phyloP scores from a whole-genome alignment of 2,888 invertebrate genomes.

The Graphium colonna region DNA sequence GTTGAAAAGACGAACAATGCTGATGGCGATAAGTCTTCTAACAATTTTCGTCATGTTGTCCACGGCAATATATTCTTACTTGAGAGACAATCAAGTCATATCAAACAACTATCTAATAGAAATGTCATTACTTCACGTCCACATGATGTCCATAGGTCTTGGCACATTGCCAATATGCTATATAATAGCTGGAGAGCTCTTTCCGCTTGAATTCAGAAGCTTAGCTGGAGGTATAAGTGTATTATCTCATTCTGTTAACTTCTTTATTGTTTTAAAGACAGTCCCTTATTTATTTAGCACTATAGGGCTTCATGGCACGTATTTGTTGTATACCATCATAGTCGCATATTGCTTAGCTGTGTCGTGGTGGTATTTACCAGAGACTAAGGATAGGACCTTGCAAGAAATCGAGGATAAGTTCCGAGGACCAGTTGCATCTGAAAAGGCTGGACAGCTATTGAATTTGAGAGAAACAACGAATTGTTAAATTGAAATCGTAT shows the following conservation, averaged over 20 bases:
- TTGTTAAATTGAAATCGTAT: too few species aligned
- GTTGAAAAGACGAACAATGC: slow-evolving; percentile 21
- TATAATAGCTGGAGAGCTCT: slow-evolving; percentile 35
- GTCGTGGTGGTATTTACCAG: slow-evolving; percentile 68
- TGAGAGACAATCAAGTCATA: slow-evolving; percentile 13
- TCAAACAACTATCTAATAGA: slow-evolving; percentile 25
- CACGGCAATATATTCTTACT: slow-evolving; percentile 25
- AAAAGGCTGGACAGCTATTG: neutral
- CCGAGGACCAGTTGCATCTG: slow-evolving; percentile 35
- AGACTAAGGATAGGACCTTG: slow-evolving; percentile 82
- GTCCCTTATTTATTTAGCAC: slow-evolving; percentile 31
- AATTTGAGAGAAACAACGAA: neutral
- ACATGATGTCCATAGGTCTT: slow-evolving; percentile 33
- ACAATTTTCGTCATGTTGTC: slow-evolving; percentile 15
- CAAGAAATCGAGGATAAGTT: slow-evolving; percentile 82
- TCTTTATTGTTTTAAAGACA: slow-evolving; percentile 37
- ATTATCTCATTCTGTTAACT: slow-evolving; percentile 36
- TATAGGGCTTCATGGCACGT: slow-evolving; percentile 34
- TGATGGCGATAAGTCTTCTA: slow-evolving; percentile 15
- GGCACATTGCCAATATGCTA: slow-evolving; percentile 32
- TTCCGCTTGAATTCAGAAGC: slow-evolving; percentile 34
- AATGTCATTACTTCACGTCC: slow-evolving; percentile 29
- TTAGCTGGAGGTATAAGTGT: slow-evolving; percentile 42
- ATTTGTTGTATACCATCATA: slow-evolving; percentile 21
- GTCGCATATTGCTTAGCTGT: slow-evolving; percentile 24